Evolutionary conservation across 2,888 invertebrate species (phyloP), one percentile per base, ranked within the genome.

Genomic region (Drosophila phalerata): DNA sequence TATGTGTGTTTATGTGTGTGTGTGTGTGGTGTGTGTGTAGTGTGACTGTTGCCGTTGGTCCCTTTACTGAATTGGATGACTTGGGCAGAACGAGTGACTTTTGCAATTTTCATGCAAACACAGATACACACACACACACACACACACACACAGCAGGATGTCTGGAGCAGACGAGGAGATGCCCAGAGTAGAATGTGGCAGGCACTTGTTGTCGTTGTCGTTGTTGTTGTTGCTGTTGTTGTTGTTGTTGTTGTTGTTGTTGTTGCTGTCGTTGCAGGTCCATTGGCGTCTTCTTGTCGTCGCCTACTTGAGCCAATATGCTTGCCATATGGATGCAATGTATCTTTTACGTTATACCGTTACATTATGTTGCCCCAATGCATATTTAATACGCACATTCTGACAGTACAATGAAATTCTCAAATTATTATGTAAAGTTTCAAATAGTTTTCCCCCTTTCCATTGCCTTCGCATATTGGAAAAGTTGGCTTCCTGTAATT

Each of bases 281-380:
- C 52, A 55, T 11, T 79, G 85, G 71, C 71, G 72, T 66, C 83
- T 67, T 68, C 49, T 64, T 81, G 73, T 77, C 77, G 78, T 68
- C 75, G 75, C 57, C 74, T 70, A 61, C 83, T 85, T 69, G 53
- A 73, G 61, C 71, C 77, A 85, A 88, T 90, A 83, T 90, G 85
- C 68, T 74, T 67, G 69, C 84, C 85, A 85, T 85, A 90, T 85
- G 90, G 85, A 69, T 83, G 62, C 65, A 82, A 73, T 71, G 58
- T 61, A 72, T 70, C 67, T 77, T 25, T 56, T 45, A 62, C 34
- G 58, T 66, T 85, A n/a, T 55, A 80, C 75, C 53, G 79, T 78
- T 85, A 75, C 63, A 48, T 53, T 72, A 70, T 66, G 63, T 73
- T 64, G 32, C n/a, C 43, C 52, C 62, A 56, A 58, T 69, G 62